Percentiles rank a stretch among this genome's conserved stretches.
Conservation (phyloP, 2,797 vertebrate genomes). For the Silurus lanzhouensis region DNA sequence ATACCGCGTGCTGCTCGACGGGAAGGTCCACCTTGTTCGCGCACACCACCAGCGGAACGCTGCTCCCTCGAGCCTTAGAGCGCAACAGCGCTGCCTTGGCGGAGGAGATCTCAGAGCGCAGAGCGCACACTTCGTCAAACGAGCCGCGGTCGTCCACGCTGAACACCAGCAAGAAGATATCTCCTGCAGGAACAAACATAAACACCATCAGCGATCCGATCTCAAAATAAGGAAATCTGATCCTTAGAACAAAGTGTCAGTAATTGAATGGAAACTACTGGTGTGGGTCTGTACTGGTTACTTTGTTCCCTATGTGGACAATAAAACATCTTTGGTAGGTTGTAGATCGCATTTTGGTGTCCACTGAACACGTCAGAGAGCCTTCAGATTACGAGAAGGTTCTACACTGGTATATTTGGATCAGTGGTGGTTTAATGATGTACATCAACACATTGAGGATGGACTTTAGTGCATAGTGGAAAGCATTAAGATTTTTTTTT, state of each 20-base stretch:
- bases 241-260: neutral
- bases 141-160: constrained; percentile 75
- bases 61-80: constrained; percentile 40
- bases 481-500: too few relatives aligned
- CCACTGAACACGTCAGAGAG: too few relatives aligned
- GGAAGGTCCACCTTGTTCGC: constrained; percentile 76
- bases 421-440: too few relatives aligned
- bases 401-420: too few relatives aligned
- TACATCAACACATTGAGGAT: too few relatives aligned
- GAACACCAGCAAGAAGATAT: constrained; percentile 78
- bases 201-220: neutral
- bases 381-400: too few relatives aligned
- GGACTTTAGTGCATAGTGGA: too few relatives aligned
- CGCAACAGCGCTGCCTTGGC: constrained; percentile 72
- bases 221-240: constrained; percentile 28
- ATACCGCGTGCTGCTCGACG: constrained; percentile 59
- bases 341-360: too few relatives aligned
- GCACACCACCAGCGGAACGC: constrained; percentile 72
- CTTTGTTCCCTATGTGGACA: too few relatives aligned
- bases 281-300: too few relatives aligned
- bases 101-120: constrained; percentile 70
- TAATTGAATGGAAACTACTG: too few relatives aligned
- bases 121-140: constrained; percentile 72
- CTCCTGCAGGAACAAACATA: constrained; percentile 64
- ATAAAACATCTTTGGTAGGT: too few relatives aligned